A percentile compares a stretch with the other conserved stretches of the same genome.
Conservation (phyloP, 2,113 vertebrate genomes). For the Diadophis punctatus region DNA sequence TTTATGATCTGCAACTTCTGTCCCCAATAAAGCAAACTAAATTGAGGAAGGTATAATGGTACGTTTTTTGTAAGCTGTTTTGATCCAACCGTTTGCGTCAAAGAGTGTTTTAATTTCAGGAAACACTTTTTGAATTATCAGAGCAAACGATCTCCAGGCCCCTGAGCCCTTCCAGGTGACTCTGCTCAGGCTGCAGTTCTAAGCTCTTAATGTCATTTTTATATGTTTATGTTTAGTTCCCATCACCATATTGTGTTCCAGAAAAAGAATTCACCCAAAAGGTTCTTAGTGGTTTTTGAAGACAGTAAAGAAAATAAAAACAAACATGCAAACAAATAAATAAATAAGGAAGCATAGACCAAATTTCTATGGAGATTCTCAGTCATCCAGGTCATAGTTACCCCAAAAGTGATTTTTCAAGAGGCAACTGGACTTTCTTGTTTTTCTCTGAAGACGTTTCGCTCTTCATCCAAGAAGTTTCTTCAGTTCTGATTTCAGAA, state of each 20-base stretch:
- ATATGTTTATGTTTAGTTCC: background rate
- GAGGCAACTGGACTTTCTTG: background rate
- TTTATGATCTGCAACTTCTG: slow-evolving; percentile 10
- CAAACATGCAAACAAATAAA: background rate
- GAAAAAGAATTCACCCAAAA: background rate
- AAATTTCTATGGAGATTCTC: background rate
- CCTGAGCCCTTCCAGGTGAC: background rate
- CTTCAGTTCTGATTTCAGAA: background rate
- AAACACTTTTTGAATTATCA: background rate
- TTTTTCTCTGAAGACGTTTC: background rate
- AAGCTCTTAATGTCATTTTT: background rate
- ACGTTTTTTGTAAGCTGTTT: background rate
- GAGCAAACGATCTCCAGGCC: too few species aligned
- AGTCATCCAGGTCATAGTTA: background rate
- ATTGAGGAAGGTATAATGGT: background rate
- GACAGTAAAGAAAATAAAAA: too few species aligned
- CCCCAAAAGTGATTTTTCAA: too few species aligned
- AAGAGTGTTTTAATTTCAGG: background rate
- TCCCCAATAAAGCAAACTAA: slow-evolving; percentile 15
- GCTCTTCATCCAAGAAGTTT: background rate
- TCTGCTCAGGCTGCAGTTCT: background rate
- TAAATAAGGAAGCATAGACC: background rate
- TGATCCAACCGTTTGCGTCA: background rate
- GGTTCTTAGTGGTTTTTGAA: background rate
- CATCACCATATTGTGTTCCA: background rate